These are phyloP conservation scores for Cryptophagus acutangulus DNA, from an alignment of 2,888 invertebrate genomes.

Conservation along the genomic window DNA sequence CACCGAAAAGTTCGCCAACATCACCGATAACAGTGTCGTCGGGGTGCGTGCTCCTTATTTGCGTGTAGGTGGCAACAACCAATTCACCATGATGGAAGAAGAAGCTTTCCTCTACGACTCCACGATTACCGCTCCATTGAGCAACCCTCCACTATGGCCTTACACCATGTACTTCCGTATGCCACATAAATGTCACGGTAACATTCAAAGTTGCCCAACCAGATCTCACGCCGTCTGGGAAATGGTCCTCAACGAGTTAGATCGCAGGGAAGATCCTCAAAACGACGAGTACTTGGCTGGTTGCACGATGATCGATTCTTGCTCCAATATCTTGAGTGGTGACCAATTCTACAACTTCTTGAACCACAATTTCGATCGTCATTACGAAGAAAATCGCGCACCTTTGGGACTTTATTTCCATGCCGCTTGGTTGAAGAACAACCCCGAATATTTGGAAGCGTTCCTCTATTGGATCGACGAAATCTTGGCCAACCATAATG, in stretches of 20 bases:
- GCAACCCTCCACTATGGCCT: conserved; percentile 93
- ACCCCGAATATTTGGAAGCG: conserved; percentile 86
- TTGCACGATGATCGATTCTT: conserved; percentile 92
- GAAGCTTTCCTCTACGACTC: conserved; percentile 94
- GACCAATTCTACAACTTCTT: conserved; percentile 94
- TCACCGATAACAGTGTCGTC: conserved; percentile 86
- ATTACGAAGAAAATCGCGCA: conserved; percentile 85
- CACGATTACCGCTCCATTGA: conserved; percentile 86
- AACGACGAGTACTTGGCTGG: conserved; percentile 87
- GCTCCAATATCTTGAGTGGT: conserved; percentile 85
- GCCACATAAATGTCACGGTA: conserved; percentile 91
- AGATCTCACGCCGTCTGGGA: conserved; percentile 93
- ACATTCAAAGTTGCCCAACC: conserved; percentile 85
- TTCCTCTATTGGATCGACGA: conserved; percentile 94
- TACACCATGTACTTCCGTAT: conserved; percentile 98
- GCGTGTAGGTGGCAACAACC: conserved; percentile 90
- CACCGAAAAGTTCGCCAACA: conserved; percentile 82
- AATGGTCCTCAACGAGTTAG: conserved; percentile 92
- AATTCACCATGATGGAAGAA: conserved; percentile 97
- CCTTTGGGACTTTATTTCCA: conserved; percentile 89
- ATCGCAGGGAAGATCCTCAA: conserved; percentile 83
- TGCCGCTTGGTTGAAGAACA: conserved; percentile 89
- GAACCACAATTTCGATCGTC: conserved; percentile 88
- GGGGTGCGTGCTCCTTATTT: conserved; percentile 87
- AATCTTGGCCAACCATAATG: conserved; percentile 75